Conservation (phyloP, 1,140 invertebrate genomes). For the Trinorchestia longiramus region DNA sequence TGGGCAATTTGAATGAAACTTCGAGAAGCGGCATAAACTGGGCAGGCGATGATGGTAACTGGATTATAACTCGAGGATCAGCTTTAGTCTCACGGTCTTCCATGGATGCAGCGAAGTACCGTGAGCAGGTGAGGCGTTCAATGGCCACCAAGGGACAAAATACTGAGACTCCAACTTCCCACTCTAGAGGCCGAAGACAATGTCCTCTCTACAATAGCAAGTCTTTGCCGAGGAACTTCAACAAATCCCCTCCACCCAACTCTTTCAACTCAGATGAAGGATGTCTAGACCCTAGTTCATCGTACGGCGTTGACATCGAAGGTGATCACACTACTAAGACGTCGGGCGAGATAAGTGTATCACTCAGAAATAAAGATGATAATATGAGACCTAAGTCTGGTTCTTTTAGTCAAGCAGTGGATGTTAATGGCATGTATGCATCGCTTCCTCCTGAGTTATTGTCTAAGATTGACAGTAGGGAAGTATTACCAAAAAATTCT, state of each 20-base stretch:
- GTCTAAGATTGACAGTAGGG: neutral
- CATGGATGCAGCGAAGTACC: neutral
- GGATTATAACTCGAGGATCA: neutral
- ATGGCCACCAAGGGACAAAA: neutral
- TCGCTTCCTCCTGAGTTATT: neutral
- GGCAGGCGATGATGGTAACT: neutral
- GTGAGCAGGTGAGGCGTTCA: neutral
- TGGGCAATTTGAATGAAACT: neutral
- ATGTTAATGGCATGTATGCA: neutral
- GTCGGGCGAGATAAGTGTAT: neutral
- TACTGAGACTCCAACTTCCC: neutral
- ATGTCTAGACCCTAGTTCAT: neutral
- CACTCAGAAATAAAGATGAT: neutral
- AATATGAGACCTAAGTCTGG: constrained; percentile 11
- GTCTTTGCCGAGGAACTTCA: neutral
- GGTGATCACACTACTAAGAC: neutral
- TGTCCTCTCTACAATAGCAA: neutral
- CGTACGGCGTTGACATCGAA: neutral
- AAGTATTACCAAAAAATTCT: neutral
- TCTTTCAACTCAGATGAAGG: neutral
- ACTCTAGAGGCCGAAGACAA: neutral
- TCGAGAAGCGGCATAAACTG: neutral
- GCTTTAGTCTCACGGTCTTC: neutral
- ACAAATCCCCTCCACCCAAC: neutral
- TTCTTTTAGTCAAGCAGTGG: constrained; percentile 7